These are phyloP conservation scores for Sarcophaga peregrina DNA, from an alignment of 1,140 invertebrate species.

Conservation along the genomic window DNA sequence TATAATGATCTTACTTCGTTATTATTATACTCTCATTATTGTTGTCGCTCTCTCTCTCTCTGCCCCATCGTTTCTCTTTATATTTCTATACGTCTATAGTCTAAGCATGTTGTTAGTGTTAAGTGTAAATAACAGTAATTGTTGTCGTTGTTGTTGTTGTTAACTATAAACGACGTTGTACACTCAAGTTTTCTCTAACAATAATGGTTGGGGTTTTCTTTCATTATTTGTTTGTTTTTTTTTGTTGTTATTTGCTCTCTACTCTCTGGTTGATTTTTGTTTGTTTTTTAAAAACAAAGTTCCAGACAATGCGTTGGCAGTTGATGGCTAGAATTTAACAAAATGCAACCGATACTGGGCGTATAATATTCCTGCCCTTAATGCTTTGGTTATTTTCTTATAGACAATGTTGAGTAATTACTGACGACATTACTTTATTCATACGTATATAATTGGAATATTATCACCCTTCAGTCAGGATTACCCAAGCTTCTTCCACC, in stretches of 20 bases:
- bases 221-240: background rate
- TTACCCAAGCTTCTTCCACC: no score
- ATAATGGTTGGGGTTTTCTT: background rate
- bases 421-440: no score
- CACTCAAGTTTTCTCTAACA: background rate
- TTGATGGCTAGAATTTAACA: no score
- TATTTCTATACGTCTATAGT: background rate
- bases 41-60: background rate
- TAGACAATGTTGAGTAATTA: no score
- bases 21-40: no score
- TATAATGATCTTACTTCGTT: background rate
- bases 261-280: background rate
- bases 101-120: slow-evolving; percentile 7
- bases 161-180: background rate
- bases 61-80: background rate
- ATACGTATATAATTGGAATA: no score
- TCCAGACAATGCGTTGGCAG: no score
- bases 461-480: no score
- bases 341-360: no score
- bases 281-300: background rate
- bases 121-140: slow-evolving; percentile 27
- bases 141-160: slow-evolving; percentile 11
- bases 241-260: background rate
- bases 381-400: no score
- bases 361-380: no score